phyloP scores from a whole-genome alignment of 2,797 vertebrate genomes.

The Ceyx erithaca region DNA sequence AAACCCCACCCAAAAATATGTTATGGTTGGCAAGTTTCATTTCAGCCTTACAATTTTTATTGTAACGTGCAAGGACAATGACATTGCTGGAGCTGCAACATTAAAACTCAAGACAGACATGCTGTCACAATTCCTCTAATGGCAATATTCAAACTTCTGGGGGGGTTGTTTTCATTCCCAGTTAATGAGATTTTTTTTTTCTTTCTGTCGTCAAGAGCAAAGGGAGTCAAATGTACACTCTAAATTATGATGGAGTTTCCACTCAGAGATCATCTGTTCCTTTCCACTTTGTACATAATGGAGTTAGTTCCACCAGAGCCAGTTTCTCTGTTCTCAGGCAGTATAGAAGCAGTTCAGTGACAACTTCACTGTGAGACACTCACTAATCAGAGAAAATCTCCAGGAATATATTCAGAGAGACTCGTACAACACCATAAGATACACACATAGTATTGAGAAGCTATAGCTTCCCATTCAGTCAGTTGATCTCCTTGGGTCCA shows the following conservation, averaged over 20 bases:
- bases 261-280: background rate
- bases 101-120: background rate
- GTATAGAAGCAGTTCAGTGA: background rate
- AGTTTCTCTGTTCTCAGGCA: background rate
- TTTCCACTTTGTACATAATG: background rate
- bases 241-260: background rate
- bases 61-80: background rate
- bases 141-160: background rate
- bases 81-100: background rate
- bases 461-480: background rate
- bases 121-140: background rate
- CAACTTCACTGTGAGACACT: background rate
- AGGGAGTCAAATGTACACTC: background rate
- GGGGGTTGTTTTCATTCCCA: background rate
- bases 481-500: background rate
- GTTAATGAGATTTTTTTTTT: background rate
- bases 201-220: background rate
- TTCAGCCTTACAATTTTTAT: background rate
- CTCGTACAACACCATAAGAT: rapidly evolving
- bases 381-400: background rate
- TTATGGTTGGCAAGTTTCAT: background rate
- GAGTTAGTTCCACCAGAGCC: background rate
- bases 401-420: background rate
- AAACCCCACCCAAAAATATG: background rate
- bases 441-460: background rate